Percentiles rank a stretch among this genome's conserved stretches.
phyloP scores from a whole-genome alignment of 2,888 invertebrate species.

The Ephialtes manifestator region DNA sequence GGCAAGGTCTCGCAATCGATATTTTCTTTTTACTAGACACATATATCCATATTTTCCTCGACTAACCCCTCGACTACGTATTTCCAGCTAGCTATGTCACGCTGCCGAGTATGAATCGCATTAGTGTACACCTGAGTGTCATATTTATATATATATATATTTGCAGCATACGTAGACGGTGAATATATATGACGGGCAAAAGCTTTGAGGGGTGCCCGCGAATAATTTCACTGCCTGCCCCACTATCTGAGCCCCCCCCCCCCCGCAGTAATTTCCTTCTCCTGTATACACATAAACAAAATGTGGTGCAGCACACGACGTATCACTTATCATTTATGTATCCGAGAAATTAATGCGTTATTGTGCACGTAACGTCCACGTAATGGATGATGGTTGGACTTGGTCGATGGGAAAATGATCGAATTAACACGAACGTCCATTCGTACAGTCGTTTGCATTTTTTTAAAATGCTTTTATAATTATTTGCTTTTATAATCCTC shows the following conservation, averaged over 20 bases:
- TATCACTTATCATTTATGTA: constrained; percentile 36
- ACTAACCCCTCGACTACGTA: not conserved
- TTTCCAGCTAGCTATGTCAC: constrained; percentile 1
- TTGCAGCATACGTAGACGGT: not conserved
- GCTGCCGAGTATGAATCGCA: constrained; percentile 21
- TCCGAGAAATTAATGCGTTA: constrained; percentile 27
- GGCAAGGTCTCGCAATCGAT: constrained; percentile 78
- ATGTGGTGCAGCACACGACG: constrained; percentile 3
- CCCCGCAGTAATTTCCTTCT: constrained; percentile 8
- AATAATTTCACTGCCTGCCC: constrained; percentile 20
- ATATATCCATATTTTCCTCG: constrained; percentile 2
- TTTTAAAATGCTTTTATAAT: not conserved
- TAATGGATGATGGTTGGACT: constrained; percentile 6
- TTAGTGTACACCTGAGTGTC: constrained; percentile 30
- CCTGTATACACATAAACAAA: not conserved
- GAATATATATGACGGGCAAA: not conserved
- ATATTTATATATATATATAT: constrained; percentile 18
- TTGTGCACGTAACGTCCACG: constrained; percentile 26
- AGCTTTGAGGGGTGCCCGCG: not conserved
- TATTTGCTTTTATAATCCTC: too few species aligned
- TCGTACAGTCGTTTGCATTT: not conserved
- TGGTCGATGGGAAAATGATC: constrained; percentile 15
- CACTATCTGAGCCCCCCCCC: not conserved
- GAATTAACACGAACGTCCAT: constrained; percentile 6
- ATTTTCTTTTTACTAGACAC: constrained; percentile 12